Base-by-base conservation (phyloP, 2,113 vertebrate species). In the Eolophus roseicapilla region DNA sequence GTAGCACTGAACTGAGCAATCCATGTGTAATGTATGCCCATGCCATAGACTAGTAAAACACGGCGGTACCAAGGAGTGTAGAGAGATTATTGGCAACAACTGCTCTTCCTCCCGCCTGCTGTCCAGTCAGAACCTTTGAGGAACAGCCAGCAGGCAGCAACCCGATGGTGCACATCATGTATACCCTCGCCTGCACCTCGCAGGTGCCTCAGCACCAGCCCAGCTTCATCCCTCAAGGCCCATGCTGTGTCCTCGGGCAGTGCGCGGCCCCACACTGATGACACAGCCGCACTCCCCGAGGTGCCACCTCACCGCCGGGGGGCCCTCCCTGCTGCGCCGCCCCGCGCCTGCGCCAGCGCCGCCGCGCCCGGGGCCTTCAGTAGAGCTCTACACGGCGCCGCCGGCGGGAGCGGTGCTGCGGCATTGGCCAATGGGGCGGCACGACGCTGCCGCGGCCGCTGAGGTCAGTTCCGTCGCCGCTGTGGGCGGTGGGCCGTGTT, bases 361-460 rank as follows among this genome's bases (percentile, higher is more conserved):
- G 33, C 46, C 6, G 35, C 28, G 11, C 27, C 17, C 21, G 7
- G 27, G 14, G 79, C 91, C 33, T 33, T 82, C 80, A 9, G 93
- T 94, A 93, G 93, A 95, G 85, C 87, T 94, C 96, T 93, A 94
- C 90, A 35, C 55, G 53, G 88, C 41, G 50, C 43, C 41, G 41
- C n/a, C 37, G 88, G 88, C 68, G 67, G 62, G 52, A 65, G n/a
- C 46, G 25, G 33, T 23, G 33, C 6, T 59, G 55, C 55, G 33
- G 55, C 33, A 20, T 33, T n/a, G 55, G 33, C 55, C 55, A 59
- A 59, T 59, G 55, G 55, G 55, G 55, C 33, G 68, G 63, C 49
- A 67, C 60, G 67, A 88, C 31, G 29, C 53, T 13, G 17, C 15
- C 4, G 35, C 19, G 55, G 33, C 33, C 55, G 55, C 55, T 74